Evolutionary conservation across 2,113 vertebrate genomes (phyloP).

Genomic region (Acanthochromis polyacanthus): DNA sequence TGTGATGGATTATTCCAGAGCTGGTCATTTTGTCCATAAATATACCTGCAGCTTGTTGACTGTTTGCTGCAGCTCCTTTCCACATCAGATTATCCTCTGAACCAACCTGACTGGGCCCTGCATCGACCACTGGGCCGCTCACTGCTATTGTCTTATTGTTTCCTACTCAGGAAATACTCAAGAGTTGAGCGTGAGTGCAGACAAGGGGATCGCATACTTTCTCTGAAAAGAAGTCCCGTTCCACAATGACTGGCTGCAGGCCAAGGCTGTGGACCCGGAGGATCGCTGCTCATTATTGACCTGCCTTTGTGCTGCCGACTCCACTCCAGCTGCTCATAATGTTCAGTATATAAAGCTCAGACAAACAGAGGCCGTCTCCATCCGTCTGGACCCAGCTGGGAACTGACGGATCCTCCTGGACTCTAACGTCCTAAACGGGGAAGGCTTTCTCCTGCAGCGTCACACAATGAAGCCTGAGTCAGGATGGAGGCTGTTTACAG

Average conservation of each 20-base stretch:
- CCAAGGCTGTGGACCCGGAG: conserved; percentile 63
- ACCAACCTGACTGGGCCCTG: background rate
- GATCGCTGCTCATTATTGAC: conserved; percentile 70
- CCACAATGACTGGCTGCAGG: conserved; percentile 68
- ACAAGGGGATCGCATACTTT: conserved; percentile 55
- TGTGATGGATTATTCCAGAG: too few species aligned
- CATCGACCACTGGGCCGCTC: conserved; percentile 31
- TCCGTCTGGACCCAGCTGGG: conserved; percentile 54
- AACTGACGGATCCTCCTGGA: background rate
- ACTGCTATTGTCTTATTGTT: conserved; percentile 79
- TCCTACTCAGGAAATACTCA: conserved; percentile 76
- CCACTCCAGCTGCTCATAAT: conserved; percentile 44
- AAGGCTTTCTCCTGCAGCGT: conserved; percentile 40
- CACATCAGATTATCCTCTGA: conserved; percentile 17
- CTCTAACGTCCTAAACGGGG: conserved; percentile 24
- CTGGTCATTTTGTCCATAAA: too few species aligned
- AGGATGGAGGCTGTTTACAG: background rate
- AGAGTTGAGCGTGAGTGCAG: conserved; percentile 63
- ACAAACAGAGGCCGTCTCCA: conserved; percentile 56
- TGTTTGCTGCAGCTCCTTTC: conserved; percentile 3
- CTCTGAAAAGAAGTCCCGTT: conserved; percentile 45
- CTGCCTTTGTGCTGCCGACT: conserved; percentile 53
- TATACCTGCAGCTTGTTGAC: background rate
- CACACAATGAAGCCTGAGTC: conserved; percentile 43
- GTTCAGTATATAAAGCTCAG: conserved; percentile 70